Percentiles rank a stretch among this genome's conserved stretches.
Conservation (phyloP, 2,113 vertebrate species). For the Isurus oxyrinchus region DNA sequence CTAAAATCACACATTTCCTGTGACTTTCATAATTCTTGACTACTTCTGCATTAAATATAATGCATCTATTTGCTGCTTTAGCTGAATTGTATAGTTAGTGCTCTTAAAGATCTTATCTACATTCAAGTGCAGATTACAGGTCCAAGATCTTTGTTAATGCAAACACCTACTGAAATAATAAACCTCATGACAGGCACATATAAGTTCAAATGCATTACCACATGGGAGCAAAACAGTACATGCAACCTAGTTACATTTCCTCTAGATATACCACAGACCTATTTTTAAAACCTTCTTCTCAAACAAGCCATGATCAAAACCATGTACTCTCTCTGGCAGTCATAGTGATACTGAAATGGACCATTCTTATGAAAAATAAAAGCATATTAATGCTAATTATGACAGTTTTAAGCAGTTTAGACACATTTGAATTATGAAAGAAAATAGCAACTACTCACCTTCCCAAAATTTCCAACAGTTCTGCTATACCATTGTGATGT, state of each 20-base stretch:
- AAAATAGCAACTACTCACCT: constrained; percentile 65
- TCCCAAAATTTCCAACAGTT: constrained; percentile 97
- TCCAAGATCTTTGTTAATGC: not conserved
- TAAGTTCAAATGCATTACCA: not conserved
- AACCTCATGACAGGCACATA: not conserved
- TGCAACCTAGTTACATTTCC: constrained; percentile 40
- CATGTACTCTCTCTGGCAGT: not conserved
- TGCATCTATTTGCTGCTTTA: not conserved
- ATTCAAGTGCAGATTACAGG: not conserved
- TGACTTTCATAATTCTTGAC: not conserved
- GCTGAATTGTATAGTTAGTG: not conserved
- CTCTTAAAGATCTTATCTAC: constrained; percentile 15
- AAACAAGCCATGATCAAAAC: not conserved
- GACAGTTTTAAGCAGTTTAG: not conserved
- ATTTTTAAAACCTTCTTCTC: constrained; percentile 29
- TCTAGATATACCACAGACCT: constrained; percentile 39
- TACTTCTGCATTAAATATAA: constrained; percentile 9
- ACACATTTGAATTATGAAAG: not conserved
- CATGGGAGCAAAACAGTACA: constrained; percentile 4
- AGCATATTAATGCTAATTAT: not conserved
- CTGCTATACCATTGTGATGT: constrained; percentile 98
- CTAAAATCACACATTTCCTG: not conserved
- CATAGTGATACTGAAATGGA: not conserved
- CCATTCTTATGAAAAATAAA: not conserved
- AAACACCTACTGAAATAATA: not conserved